Conservation (phyloP, 2,888 invertebrate species). For the Tuberolachnus salignus region DNA sequence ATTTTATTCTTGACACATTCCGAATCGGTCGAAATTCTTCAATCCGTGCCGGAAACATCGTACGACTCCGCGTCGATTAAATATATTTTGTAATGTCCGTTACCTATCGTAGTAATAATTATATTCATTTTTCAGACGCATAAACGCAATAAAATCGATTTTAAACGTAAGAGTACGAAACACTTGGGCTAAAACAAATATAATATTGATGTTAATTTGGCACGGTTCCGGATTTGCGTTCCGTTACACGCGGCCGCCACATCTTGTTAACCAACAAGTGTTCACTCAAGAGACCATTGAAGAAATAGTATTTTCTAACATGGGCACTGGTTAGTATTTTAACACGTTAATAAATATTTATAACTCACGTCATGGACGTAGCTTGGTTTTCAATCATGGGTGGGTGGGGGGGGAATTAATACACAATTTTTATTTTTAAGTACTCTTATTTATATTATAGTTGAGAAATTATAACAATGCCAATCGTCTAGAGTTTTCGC, state of each 20-base stretch:
- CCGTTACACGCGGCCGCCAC: constrained; percentile 23
- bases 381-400: too few relatives aligned
- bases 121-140: constrained; percentile 31
- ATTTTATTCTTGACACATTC: constrained; percentile 25
- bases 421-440: too few relatives aligned
- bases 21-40: constrained; percentile 1
- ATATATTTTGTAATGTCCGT: too few relatives aligned
- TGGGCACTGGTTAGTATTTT: neutral
- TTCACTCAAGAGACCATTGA: neutral
- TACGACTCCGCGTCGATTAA: neutral
- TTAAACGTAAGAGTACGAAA: neutral
- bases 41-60: constrained; percentile 11
- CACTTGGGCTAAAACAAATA: constrained; percentile 31
- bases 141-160: constrained; percentile 23
- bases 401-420: too few relatives aligned
- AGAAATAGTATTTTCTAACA: constrained; percentile 26
- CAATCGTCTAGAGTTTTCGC: too few relatives aligned
- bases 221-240: constrained; percentile 44
- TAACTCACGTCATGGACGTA: too few relatives aligned
- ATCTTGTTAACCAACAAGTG: neutral
- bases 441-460: too few relatives aligned
- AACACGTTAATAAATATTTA: neutral
- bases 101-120: neutral
- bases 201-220: constrained; percentile 48
- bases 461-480: too few relatives aligned